These are phyloP conservation scores for Sericinus montela DNA, from an alignment of 2,888 invertebrate genomes.

Conservation along the genomic window DNA sequence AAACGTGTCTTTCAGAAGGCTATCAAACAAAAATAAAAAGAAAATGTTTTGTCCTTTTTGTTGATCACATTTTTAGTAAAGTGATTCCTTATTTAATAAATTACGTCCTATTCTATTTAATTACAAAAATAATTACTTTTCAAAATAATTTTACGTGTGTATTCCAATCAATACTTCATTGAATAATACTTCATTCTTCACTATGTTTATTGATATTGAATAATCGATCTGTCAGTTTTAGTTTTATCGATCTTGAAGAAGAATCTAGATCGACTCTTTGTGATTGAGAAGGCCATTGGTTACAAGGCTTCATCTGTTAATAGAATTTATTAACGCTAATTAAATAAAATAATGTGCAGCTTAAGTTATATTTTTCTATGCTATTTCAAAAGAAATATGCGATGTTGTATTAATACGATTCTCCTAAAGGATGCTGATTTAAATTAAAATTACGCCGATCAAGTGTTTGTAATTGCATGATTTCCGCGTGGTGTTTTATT, in stretches of 20 bases:
- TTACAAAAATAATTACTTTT: too few species aligned
- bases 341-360: slow-evolving; percentile 6
- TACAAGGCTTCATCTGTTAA: slow-evolving; percentile 5
- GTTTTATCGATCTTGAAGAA: slow-evolving; percentile 8
- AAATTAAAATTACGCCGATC: neutral
- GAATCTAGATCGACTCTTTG: slow-evolving; percentile 4
- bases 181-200: neutral
- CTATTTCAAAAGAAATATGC: neutral
- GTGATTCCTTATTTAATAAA: too few species aligned
- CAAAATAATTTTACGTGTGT: too few species aligned
- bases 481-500: neutral
- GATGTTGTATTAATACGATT: neutral
- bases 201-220: slow-evolving; percentile 7
- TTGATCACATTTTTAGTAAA: too few species aligned
- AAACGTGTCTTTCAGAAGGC: too few species aligned
- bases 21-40: too few species aligned
- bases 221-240: slow-evolving; percentile 1
- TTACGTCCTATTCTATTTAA: too few species aligned
- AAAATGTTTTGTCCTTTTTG: too few species aligned
- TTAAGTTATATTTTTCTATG: neutral
- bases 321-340: neutral
- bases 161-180: neutral
- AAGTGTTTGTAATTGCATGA: slow-evolving; percentile 1
- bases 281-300: slow-evolving; percentile 1
- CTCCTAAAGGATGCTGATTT: slow-evolving; percentile 4